Conservation (phyloP, 2,113 vertebrate genomes). For the Apteryx mantelli region DNA sequence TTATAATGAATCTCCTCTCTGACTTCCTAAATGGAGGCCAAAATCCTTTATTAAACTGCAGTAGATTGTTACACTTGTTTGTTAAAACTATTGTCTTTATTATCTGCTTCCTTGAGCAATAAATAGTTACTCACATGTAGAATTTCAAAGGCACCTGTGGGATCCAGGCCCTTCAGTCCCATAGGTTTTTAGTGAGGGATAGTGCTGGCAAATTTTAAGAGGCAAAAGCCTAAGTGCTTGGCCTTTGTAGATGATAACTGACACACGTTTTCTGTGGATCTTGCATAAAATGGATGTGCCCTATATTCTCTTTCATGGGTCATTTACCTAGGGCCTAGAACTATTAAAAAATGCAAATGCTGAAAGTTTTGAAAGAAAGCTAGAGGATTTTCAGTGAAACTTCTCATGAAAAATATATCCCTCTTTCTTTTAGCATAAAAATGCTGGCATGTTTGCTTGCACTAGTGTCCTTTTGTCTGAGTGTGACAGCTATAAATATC, state of each 20-base stretch:
- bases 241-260: background rate
- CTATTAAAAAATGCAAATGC: constrained; percentile 4
- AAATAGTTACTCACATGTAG: background rate
- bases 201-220: background rate
- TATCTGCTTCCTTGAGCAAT: rapidly evolving
- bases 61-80: background rate
- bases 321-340: background rate
- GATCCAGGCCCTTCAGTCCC: background rate
- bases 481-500: background rate
- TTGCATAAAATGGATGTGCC: background rate
- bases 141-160: background rate
- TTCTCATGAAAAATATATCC: background rate
- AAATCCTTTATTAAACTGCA: rapidly evolving
- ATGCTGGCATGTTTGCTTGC: background rate
- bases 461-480: background rate
- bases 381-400: background rate
- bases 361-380: background rate
- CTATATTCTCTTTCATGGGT: background rate
- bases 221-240: background rate
- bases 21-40: background rate
- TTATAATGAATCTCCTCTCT: background rate
- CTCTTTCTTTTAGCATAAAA: background rate
- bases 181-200: background rate
- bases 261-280: background rate
- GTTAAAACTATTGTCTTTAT: background rate